Evolutionary conservation across 2,797 vertebrate genomes (phyloP).

Genomic region (Odontamblyopus rebecca): DNA sequence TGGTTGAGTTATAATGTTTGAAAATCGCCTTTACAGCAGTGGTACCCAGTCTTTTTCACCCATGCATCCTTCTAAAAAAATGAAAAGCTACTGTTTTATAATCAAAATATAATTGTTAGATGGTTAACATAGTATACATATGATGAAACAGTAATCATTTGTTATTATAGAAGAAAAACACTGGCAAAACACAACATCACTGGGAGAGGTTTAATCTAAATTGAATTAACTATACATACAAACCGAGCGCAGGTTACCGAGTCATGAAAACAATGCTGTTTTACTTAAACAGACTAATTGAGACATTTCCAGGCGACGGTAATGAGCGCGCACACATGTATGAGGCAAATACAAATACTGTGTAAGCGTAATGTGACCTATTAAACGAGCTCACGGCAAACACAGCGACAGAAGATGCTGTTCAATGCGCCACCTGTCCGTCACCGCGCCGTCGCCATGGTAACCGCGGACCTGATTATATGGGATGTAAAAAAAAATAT

Average conservation of each 20-base stretch:
- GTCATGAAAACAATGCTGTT: not conserved
- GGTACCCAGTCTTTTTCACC: no score
- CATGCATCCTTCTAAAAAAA: no score
- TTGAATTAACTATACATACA: not conserved
- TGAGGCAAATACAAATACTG: not conserved
- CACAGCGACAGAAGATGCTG: conserved; percentile 16
- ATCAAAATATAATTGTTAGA: no score
- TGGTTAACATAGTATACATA: no score
- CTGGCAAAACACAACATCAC: no score
- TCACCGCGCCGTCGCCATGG: conserved; percentile 43
- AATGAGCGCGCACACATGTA: not conserved
- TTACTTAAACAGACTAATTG: not conserved
- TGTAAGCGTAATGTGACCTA: conserved; percentile 20
- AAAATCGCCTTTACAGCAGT: no score
- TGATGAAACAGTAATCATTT: no score
- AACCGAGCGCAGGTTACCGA: not conserved
- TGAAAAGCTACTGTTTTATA: no score
- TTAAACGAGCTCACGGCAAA: conserved; percentile 33
- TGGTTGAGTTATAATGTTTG: no score
- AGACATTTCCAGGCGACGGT: not conserved
- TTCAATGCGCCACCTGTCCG: conserved; percentile 37
- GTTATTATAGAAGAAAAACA: no score
- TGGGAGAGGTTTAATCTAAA: not conserved
- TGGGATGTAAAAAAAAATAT: not conserved
- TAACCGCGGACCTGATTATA: conserved; percentile 32